Conservation (phyloP, 2,888 invertebrate species). For the Deilephila elpenor region DNA sequence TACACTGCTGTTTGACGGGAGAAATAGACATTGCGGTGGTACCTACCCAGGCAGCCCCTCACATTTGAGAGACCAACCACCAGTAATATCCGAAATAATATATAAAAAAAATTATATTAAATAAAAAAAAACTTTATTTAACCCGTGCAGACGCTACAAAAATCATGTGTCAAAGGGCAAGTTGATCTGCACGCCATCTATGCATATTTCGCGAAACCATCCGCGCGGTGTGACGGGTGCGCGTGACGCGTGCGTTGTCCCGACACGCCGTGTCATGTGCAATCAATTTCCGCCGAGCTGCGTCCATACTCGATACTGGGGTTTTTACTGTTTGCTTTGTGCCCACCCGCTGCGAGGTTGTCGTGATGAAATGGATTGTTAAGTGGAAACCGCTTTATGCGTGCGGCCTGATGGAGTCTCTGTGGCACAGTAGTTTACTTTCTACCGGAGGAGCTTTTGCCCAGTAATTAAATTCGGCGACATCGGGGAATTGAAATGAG, state of each 20-base stretch:
- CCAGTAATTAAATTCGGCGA: conserved; percentile 9
- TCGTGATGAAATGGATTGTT: not conserved
- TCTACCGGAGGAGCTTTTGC: not conserved
- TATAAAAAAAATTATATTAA: too few species aligned
- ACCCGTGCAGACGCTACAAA: not conserved
- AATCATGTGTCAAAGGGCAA: not conserved
- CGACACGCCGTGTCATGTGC: conserved; percentile 43
- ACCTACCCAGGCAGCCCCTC: too few species aligned
- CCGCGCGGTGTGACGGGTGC: not conserved
- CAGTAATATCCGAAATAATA: too few species aligned
- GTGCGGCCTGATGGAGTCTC: conserved; percentile 29
- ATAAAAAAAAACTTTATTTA: too few species aligned
- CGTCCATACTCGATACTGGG: not conserved
- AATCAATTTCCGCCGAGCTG: conserved; percentile 45
- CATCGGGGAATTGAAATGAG: not conserved
- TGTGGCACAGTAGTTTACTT: not conserved
- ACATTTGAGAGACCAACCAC: too few species aligned
- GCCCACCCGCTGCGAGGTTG: not conserved
- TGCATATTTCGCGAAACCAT: not conserved
- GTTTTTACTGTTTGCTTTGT: not conserved
- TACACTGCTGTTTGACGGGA: too few species aligned
- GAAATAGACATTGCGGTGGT: too few species aligned
- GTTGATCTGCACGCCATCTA: not conserved
- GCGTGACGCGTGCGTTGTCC: conserved; percentile 34
- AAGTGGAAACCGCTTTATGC: conserved; percentile 23